Conservation (phyloP, 1,140 invertebrate species). For the Chrysomallon squamiferum region DNA sequence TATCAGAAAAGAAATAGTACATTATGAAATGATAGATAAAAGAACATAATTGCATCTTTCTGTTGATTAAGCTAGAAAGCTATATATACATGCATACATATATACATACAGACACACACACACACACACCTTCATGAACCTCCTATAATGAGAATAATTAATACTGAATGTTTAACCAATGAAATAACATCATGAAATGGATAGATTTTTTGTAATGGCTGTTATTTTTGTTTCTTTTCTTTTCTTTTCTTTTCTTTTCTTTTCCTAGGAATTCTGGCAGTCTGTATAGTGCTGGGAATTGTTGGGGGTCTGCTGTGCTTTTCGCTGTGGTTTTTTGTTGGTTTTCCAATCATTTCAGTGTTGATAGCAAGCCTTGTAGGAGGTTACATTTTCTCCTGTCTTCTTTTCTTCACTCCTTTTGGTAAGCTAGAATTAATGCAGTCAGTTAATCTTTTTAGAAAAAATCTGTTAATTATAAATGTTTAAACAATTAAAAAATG, state of each 20-base stretch:
- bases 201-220: too few species aligned
- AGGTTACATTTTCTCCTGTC: conserved; percentile 68
- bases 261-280: conserved; percentile 2
- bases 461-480: too few species aligned
- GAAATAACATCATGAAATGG: too few species aligned
- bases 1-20: neutral
- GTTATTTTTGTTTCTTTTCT: too few species aligned
- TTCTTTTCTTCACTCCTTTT: conserved; percentile 67
- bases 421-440: conserved; percentile 65
- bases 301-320: conserved; percentile 66
- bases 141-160: neutral
- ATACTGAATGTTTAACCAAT: too few species aligned
- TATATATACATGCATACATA: neutral
- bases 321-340: conserved; percentile 67
- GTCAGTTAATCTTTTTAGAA: too few species aligned
- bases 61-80: too few species aligned
- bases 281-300: conserved; percentile 57
- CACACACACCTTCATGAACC: neutral
- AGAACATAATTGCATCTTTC: too few species aligned
- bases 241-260: too few species aligned
- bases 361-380: conserved; percentile 67
- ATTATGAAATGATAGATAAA: neutral
- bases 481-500: too few species aligned
- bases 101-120: neutral
- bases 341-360: conserved; percentile 68